These are phyloP conservation scores for Leucosticte australis DNA, from an alignment of 2,113 vertebrate species.

Conservation along the genomic window DNA sequence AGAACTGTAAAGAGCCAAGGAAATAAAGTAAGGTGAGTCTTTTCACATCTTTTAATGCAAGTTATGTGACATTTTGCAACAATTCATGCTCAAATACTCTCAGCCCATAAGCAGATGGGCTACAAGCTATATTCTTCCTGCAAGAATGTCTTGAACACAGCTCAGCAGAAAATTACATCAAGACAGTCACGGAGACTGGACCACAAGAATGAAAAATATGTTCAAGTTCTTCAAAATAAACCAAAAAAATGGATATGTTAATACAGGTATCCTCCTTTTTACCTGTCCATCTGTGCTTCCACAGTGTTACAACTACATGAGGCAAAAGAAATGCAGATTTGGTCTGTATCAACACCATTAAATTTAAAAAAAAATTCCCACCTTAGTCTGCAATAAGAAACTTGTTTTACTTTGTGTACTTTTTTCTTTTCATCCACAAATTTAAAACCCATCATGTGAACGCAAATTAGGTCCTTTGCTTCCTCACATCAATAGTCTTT, in stretches of 20 bases:
- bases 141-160: neutral
- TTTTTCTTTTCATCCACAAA: neutral
- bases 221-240: neutral
- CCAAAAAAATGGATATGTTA: neutral
- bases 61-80: neutral
- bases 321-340: neutral
- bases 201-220: neutral
- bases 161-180: neutral
- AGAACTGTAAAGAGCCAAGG: conserved; percentile 70
- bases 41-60: neutral
- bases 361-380: neutral
- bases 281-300: neutral
- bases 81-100: neutral
- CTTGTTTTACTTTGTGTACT: neutral
- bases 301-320: neutral
- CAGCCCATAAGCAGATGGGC: accelerated
- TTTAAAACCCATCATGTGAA: neutral
- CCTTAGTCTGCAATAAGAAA: neutral
- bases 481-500: neutral
- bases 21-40: neutral
- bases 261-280: neutral
- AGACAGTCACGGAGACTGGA: neutral
- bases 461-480: neutral
- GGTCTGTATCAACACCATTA: neutral
- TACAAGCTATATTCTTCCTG: neutral